phyloP scores from a whole-genome alignment of 2,888 invertebrate species.

The Periphyllus acericola region DNA sequence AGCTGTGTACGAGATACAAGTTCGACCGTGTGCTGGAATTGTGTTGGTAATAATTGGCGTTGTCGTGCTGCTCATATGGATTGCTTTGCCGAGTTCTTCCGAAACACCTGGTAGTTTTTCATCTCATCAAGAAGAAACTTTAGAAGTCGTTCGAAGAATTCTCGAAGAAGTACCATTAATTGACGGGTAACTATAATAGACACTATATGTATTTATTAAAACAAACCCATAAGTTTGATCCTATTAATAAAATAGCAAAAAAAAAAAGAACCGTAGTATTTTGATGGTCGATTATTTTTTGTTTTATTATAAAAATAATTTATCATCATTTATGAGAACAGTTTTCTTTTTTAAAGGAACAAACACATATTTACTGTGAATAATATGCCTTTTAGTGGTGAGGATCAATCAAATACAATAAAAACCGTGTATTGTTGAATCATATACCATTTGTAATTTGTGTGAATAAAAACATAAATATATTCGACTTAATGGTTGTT shows the following conservation, averaged over 20 bases:
- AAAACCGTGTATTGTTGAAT: too few species aligned
- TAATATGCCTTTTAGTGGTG: too few species aligned
- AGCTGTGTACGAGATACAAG: conserved; percentile 64
- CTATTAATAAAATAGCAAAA: too few species aligned
- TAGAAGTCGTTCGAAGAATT: conserved; percentile 74
- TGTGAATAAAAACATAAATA: neutral
- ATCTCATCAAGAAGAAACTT: conserved; percentile 68
- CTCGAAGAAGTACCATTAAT: conserved; percentile 76
- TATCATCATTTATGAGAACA: too few species aligned
- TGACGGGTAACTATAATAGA: conserved; percentile 70
- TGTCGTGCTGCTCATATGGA: conserved; percentile 72
- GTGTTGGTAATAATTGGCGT: conserved; percentile 73
- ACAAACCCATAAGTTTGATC: too few species aligned
- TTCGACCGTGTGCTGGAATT: conserved; percentile 70
- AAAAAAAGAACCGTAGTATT: too few species aligned
- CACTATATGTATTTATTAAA: too few species aligned
- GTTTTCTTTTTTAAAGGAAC: too few species aligned
- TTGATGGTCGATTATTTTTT: too few species aligned
- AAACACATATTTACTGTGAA: too few species aligned
- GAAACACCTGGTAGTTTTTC: conserved; percentile 63
- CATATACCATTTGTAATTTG: neutral
- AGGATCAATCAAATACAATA: too few species aligned
- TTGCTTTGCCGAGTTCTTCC: conserved; percentile 72
- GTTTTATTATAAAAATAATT: too few species aligned
- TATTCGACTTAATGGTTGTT: neutral